A percentile compares a stretch with the other conserved stretches of the same genome.
phyloP scores from a whole-genome alignment of 2,888 invertebrate genomes.

The Ischnura elegans region DNA sequence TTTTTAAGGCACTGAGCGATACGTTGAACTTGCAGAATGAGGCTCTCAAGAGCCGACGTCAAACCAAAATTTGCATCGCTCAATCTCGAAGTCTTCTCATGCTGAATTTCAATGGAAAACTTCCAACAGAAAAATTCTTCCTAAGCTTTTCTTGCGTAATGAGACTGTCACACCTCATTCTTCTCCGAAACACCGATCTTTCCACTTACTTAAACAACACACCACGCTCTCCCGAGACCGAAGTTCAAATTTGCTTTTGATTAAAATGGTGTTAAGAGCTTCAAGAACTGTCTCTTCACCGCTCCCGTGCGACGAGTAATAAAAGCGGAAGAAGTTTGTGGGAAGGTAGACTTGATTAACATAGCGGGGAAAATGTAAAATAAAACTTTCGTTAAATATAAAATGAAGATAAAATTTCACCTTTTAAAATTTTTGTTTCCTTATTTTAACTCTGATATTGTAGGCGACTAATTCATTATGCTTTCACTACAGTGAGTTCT shows the following conservation, averaged over 20 bases:
- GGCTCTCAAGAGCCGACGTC: neutral
- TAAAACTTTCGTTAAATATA: neutral
- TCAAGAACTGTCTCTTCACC: neutral
- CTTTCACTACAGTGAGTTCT: too few species aligned
- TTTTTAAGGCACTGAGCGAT: neutral
- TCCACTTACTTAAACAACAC: slow-evolving; percentile 2
- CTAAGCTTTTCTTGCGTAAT: neutral
- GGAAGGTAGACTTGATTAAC: neutral
- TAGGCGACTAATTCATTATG: too few species aligned
- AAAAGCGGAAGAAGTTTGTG: neutral
- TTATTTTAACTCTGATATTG: too few species aligned
- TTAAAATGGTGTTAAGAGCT: neutral
- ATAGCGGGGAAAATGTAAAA: neutral
- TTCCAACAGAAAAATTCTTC: neutral
- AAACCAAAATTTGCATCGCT: neutral
- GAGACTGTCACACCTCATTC: slow-evolving; percentile 3
- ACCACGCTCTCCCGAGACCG: neutral
- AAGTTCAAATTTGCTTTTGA: slow-evolving; percentile 17
- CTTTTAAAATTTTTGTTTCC: too few species aligned
- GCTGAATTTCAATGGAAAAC: neutral
- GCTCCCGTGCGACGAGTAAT: neutral
- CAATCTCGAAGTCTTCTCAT: neutral
- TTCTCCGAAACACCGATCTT: neutral
- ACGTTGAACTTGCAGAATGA: neutral
- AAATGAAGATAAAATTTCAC: too few species aligned